These are phyloP conservation scores for Sisor rabdophorus DNA, from an alignment of 2,113 vertebrate species.

Conservation along the genomic window DNA sequence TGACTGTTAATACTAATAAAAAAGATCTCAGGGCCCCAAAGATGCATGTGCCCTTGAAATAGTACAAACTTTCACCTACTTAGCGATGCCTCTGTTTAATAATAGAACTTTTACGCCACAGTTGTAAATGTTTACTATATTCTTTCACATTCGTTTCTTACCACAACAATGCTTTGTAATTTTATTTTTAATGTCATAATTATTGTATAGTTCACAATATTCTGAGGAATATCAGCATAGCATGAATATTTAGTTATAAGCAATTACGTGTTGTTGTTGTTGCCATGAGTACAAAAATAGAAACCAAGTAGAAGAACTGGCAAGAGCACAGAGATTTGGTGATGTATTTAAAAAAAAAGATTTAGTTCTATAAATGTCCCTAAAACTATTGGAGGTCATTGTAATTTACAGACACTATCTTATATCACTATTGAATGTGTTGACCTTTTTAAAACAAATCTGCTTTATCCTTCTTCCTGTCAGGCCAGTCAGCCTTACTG, in stretches of 20 bases:
- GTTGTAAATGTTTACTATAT: background rate
- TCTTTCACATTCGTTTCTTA: background rate
- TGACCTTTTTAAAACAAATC: conserved; percentile 15
- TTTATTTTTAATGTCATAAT: background rate
- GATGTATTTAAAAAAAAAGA: background rate
- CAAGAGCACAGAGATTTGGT: background rate
- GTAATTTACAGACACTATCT: background rate
- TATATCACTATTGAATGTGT: background rate
- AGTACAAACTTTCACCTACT: too few species aligned
- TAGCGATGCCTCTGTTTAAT: too few species aligned
- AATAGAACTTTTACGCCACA: background rate
- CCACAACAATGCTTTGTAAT: background rate
- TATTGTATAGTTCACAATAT: background rate
- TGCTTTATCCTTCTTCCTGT: conserved; percentile 2
- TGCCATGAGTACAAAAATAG: background rate
- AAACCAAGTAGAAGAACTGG: background rate
- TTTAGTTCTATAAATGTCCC: background rate
- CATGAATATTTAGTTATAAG: background rate
- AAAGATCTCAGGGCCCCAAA: too few species aligned
- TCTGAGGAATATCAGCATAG: background rate
- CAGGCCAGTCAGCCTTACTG: background rate
- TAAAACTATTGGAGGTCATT: background rate
- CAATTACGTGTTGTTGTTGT: background rate
- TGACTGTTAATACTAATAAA: too few species aligned
- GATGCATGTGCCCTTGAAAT: too few species aligned